Evolutionary conservation across 2,797 vertebrate genomes (phyloP), one percentile per base, ranked within the genome.

Genomic region (Phrynocephalus forsythii): DNA sequence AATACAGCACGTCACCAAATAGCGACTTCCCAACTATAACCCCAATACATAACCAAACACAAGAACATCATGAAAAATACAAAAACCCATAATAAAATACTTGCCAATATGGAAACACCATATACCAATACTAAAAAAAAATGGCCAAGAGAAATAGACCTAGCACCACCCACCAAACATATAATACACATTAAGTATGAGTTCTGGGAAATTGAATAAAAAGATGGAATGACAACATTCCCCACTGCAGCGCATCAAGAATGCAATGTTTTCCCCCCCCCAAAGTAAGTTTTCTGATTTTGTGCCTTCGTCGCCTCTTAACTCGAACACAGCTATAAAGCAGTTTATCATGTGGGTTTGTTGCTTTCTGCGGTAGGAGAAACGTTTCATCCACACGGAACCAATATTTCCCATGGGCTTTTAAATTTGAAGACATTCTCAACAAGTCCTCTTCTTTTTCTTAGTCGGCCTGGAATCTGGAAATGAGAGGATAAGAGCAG

Each of bases 391-490:
- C 89, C 26, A 82, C 50, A 50, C 69, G 83, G 75, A 87, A 86
- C 22, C 15, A 33, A 87, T 78, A 11, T 18, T n/a, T 4, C 28
- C 38, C n/a, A 1, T 60, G 10, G 11, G 1, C 24, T 85, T 86
- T 84, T 88, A 87, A 84, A 24, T 0, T 4, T 26, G 79, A 71
- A 91, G 94, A 79, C 24, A 89, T 69, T 38, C 33, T 89, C 90
- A 96, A 85, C 7, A 0, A 79, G 33, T 82, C 94, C 94, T 95
- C 93, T 91, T 96, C 89, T 63, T 63, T 56, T 82, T 97, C 91
- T 95, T 97, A 73, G 88, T 80, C 28, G 85, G 69, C 67, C 89
- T 76, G 0, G 87, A 88, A 84, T 94, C 96, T 97, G 92, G 94
- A 92, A 79, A 96, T 11, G 95, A 18, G 75, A 93, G 94, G 93